A percentile compares a stretch with the other conserved stretches of the same genome.
These are phyloP conservation scores for Tanypteryx hageni DNA, from an alignment of 2,888 invertebrate species.

Conservation along the genomic window DNA sequence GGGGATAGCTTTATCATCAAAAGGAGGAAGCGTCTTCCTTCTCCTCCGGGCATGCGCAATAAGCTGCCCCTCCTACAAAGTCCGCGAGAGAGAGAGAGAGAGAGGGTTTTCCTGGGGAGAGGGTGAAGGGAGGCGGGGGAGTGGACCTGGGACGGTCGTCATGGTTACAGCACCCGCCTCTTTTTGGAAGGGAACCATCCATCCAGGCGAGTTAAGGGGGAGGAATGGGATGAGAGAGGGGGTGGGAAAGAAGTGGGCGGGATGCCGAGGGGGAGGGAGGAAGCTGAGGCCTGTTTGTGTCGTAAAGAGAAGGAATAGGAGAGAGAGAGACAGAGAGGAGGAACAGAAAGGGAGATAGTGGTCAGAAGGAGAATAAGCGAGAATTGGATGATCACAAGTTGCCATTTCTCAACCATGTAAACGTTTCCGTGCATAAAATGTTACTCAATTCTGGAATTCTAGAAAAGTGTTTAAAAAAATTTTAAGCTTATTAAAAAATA, in stretches of 20 bases:
- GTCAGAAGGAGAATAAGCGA: background rate
- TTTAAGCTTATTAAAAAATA: too few species aligned
- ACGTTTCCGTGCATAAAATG: too few species aligned
- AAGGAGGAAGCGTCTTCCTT: slow-evolving; percentile 35
- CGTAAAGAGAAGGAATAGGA: slow-evolving; percentile 23
- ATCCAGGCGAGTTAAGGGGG: slow-evolving; percentile 15
- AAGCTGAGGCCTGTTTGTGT: slow-evolving; percentile 26
- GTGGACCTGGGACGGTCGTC: slow-evolving; percentile 51
- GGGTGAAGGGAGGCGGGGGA: slow-evolving; percentile 18
- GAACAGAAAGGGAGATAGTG: background rate
- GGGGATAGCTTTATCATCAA: slow-evolving; percentile 38
- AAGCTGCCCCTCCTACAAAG: background rate
- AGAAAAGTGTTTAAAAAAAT: too few species aligned
- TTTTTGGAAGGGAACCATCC: slow-evolving; percentile 61
- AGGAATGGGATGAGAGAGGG: background rate
- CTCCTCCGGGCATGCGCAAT: slow-evolving; percentile 38
- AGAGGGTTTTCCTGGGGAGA: background rate
- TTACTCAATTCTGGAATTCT: too few species aligned
- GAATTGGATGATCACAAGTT: background rate
- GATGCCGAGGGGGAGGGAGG: background rate
- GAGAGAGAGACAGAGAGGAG: background rate
- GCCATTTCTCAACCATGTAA: too few species aligned
- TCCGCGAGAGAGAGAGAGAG: background rate
- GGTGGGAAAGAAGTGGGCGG: slow-evolving; percentile 16
- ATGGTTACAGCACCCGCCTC: slow-evolving; percentile 63